Base-by-base conservation (phyloP, 2,888 invertebrate genomes). In the Euzophera pinguis region DNA sequence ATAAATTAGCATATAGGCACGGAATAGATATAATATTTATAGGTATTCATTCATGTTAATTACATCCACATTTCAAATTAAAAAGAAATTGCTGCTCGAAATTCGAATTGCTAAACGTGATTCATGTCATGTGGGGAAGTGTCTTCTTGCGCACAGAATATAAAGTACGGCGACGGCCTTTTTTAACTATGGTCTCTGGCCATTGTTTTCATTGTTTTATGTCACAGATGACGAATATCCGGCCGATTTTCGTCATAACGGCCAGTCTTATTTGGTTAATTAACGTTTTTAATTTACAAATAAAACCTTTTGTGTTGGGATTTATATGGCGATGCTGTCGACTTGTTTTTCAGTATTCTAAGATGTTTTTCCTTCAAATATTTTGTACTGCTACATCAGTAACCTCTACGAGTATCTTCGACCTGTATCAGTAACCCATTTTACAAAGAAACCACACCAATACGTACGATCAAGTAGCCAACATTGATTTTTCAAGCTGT, bases 41-140 rank as follows among this genome's bases (percentile, higher is more conserved):
- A n/a, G n/a, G n/a, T n/a, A n/a, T n/a, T n/a, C n/a, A n/a, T n/a
- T n/a, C n/a, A n/a, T n/a, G n/a, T n/a, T n/a, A n/a, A 9, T 16
- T 16, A 13, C 3, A 12, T 38, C 13, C 3, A 12, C 16, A 45
- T 5, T 34, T 45, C 29, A 16, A 32, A 14, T 32, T 16, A 32
- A 45, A 45, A 32, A 9, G 7, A 38, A 37, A 9, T 12, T 13
- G 4, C 3, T 55, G 69, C 69, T 70, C 62, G 54, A 60, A 67
- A 75, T 74, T 69, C 63, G 66, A 66, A 70, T 68, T 57, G 34
- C 38, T 32, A 35, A 12, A 55, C 70, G 71, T 84, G 84, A 83
- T 66, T 84, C 84, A 84, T 64, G 65, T 84, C 84, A 84, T 64
- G 65, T 67, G 65, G 77, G 79, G 81, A 84, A 81, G 82, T 75